Percentiles rank a stretch among this genome's conserved stretches.
Conservation (phyloP, 2,797 vertebrate species). For the Micromesistius poutassou region DNA sequence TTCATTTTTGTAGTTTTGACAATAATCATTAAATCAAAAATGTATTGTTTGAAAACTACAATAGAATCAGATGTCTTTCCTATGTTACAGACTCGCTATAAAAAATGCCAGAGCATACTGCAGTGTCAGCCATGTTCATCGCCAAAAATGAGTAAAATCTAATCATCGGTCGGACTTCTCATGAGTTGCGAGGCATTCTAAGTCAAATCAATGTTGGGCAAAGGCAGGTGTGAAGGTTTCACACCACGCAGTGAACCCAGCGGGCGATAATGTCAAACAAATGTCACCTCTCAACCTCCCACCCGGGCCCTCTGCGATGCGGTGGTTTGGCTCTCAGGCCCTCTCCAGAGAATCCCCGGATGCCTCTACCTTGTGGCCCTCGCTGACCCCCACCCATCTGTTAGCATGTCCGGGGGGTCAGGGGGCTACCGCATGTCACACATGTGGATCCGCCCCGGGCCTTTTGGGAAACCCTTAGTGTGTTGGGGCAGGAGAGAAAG, state of each 20-base stretch:
- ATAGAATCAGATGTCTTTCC: background rate
- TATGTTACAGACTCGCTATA: background rate
- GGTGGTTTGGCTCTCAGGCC: conserved; percentile 46
- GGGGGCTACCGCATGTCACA: conserved; percentile 37
- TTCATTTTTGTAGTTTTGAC: background rate
- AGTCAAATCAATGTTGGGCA: background rate
- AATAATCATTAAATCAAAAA: background rate
- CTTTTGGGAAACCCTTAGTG: background rate
- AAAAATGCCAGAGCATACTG: background rate
- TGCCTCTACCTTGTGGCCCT: conserved; percentile 10
- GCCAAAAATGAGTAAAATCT: background rate
- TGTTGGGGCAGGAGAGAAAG: conserved; percentile 35
- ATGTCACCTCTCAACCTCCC: conserved; percentile 59
- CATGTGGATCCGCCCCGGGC: conserved; percentile 45
- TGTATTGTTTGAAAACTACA: background rate
- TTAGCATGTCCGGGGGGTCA: conserved; percentile 42
- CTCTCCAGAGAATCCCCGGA: conserved; percentile 37
- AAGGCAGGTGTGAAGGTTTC: conserved; percentile 53
- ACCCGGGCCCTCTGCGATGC: conserved; percentile 9
- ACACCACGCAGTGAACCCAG: conserved; percentile 38
- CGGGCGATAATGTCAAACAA: conserved; percentile 58
- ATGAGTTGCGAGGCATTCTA: background rate
- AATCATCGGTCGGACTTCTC: background rate
- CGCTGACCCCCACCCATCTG: conserved; percentile 47
- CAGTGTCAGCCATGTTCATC: background rate